These are phyloP conservation scores for Chloroceryle amazona DNA, from an alignment of 2,797 vertebrate species.

Conservation along the genomic window DNA sequence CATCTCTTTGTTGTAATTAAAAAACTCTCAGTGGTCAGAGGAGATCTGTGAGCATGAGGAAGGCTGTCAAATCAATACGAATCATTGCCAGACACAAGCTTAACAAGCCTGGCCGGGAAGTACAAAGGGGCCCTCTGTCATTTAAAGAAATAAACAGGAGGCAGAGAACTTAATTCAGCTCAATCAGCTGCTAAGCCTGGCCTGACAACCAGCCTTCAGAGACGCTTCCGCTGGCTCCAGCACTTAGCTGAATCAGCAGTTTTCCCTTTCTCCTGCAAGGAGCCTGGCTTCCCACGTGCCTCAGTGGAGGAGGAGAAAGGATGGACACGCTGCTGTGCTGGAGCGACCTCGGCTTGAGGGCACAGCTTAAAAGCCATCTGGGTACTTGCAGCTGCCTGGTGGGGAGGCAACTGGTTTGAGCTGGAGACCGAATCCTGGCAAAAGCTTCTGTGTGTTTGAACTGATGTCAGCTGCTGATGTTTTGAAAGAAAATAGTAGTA, in stretches of 20 bases:
- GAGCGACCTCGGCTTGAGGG: neutral
- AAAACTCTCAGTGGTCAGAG: neutral
- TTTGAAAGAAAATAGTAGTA: neutral
- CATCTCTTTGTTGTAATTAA: neutral
- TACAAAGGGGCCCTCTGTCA: neutral
- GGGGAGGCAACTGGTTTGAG: neutral
- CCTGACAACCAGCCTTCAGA: neutral
- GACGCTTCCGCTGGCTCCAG: neutral
- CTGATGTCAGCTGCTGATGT: neutral
- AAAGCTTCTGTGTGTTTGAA: neutral
- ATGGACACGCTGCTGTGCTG: rapidly evolving
- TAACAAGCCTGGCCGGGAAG: slow-evolving; percentile 35
- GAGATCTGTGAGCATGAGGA: neutral
- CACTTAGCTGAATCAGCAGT: neutral
- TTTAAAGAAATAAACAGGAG: slow-evolving; percentile 31
- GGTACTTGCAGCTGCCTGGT: neutral
- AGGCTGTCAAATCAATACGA: slow-evolving; percentile 18
- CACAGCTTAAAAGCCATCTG: rapidly evolving
- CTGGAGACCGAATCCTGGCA: neutral
- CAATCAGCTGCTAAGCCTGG: slow-evolving; percentile 27
- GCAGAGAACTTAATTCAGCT: slow-evolving; percentile 33
- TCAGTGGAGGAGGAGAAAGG: neutral
- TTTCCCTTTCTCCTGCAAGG: neutral
- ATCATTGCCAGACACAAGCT: slow-evolving; percentile 1
- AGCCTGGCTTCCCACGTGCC: rapidly evolving